These are phyloP conservation scores for Tridacna gigas DNA, from an alignment of 2,888 invertebrate genomes.

Conservation along the genomic window DNA sequence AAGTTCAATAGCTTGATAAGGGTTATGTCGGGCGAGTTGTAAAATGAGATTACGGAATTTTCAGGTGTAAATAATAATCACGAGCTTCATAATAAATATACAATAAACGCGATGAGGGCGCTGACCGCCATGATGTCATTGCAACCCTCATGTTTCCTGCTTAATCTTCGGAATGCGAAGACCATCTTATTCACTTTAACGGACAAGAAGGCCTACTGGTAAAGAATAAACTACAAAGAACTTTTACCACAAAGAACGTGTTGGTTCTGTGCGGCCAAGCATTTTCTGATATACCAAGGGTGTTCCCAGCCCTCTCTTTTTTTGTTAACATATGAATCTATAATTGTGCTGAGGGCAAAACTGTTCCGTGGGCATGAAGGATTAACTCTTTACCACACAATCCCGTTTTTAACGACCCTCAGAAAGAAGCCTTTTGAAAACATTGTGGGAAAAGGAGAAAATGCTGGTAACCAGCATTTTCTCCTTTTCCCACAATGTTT, in stretches of 20 bases:
- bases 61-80: constrained; percentile 8
- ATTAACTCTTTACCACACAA: not conserved
- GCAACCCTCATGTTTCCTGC: no score
- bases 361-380: no score
- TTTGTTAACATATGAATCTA: no score
- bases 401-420: not conserved
- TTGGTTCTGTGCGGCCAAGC: no score
- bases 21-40: not conserved
- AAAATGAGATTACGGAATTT: not conserved
- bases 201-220: no score
- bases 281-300: no score
- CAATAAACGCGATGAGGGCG: not conserved
- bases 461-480: not conserved
- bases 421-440: not conserved
- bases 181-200: no score
- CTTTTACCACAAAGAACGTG: no score
- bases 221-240: no score
- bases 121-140: not conserved
- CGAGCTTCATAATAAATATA: not conserved
- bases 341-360: no score
- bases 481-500: constrained; percentile 1
- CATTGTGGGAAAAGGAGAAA: not conserved
- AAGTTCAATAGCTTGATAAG: not conserved
- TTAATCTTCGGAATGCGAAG: no score
- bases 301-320: no score